Conservation (phyloP, 2,797 vertebrate genomes). For the Benthosema pterotum region DNA sequence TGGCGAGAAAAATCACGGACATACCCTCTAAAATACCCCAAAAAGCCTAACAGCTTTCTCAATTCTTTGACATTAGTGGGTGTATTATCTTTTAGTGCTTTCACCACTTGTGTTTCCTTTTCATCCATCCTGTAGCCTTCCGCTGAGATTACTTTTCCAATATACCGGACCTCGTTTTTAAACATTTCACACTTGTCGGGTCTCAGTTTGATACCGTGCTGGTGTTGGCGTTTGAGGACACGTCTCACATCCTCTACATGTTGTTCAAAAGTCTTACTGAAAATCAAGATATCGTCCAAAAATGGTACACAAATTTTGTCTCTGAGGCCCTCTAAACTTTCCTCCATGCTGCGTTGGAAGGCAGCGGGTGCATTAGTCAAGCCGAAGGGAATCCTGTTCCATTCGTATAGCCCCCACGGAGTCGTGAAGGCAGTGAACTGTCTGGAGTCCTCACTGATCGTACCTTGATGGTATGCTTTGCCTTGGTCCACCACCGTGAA, state of each 20-base stretch:
- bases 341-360: constrained; percentile 33
- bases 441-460: constrained; percentile 1
- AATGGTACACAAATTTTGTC: constrained; percentile 39
- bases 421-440: constrained; percentile 1
- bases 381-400: constrained; percentile 38
- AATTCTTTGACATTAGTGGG: constrained; percentile 18
- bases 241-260: constrained; percentile 17
- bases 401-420: constrained; percentile 29
- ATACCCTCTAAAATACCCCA: constrained; percentile 14
- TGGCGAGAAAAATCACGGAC: constrained; percentile 19
- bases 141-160: constrained; percentile 27
- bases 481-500: constrained; percentile 20
- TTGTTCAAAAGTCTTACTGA: constrained; percentile 28
- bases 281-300: constrained; percentile 24
- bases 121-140: constrained; percentile 26
- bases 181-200: constrained; percentile 28
- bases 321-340: constrained; percentile 26
- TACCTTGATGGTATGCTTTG: constrained; percentile 28
- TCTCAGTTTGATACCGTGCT: constrained; percentile 10
- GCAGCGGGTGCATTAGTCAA: constrained; percentile 29
- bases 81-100: not conserved
- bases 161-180: constrained; percentile 2
- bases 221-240: constrained; percentile 14
- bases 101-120: constrained; percentile 17
- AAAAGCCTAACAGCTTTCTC: constrained; percentile 3